Base-by-base conservation (phyloP, 2,888 invertebrate species). In the Orthosia incerta region DNA sequence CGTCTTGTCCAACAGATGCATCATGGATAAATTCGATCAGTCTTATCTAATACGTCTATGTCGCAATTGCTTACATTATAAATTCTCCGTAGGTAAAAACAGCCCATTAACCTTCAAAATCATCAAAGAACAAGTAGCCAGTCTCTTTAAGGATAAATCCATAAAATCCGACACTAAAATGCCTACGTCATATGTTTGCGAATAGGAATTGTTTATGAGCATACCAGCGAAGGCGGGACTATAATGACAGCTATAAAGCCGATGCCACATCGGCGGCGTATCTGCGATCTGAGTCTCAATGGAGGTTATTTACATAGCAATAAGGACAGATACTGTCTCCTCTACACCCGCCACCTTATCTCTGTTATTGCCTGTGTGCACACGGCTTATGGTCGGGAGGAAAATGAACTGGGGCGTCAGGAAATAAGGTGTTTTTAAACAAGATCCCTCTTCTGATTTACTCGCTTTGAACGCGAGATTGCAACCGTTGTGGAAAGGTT, bases 261-360 rank as follows among this genome's bases (percentile, higher is more conserved):
- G 92, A 92, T 94, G 95, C 95, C 95, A 93, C 94, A 94, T 91
- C 91, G 94, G 93, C 93, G 93, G 91, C 90, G 89, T 94, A 95
- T 95, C 94, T 89, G 82, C 92, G 92, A 95, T 95, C 95, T 91
- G 89, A 88, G 93, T 92, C 92, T 95, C 92, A 94, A 94, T 93
- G 93, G 94, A 94, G 92, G 94, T 94, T 95, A 95, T 95, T 95
- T 95, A 95, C 95, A 95, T 95, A 95, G 94, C 95, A 95, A 95
- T 95, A 95, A 94, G 95, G 88, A 87, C 88, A 93, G 91, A 95
- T 94, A 93, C 93, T 91, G 92, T 91, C 89, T 87, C 91, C 91
- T 88, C 91, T 90, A 90, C 87, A 88, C 88, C 87, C 88, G 86
- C 88, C 88, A 86, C 90, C 93, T 94, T 95, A 95, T 95, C 95